Conservation (phyloP, 2,888 invertebrate species). For the Cabera pusaria region DNA sequence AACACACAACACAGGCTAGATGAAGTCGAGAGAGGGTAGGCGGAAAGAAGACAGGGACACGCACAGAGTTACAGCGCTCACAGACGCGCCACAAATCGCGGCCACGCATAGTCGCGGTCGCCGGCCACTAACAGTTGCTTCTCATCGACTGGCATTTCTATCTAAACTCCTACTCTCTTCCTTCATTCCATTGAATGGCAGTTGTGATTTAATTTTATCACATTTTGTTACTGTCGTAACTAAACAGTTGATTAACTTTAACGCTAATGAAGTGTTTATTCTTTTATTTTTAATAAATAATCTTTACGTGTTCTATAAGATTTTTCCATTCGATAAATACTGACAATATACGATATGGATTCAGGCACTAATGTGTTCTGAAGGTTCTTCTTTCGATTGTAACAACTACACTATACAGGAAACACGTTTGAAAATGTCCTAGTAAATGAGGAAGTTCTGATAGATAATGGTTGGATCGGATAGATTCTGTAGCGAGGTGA, state of each 20-base stretch:
- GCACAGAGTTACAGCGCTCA: background rate
- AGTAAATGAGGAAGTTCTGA: too few species aligned
- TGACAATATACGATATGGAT: too few species aligned
- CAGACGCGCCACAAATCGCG: background rate
- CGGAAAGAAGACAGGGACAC: background rate
- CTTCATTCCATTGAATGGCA: constrained; percentile 59
- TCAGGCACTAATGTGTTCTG: too few species aligned
- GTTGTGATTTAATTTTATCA: constrained; percentile 61
- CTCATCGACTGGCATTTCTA: constrained; percentile 65
- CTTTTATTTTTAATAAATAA: constrained; percentile 34
- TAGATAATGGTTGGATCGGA: too few species aligned
- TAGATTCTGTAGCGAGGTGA: too few species aligned
- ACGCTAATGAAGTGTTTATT: constrained; percentile 50
- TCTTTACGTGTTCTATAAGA: constrained; percentile 1
- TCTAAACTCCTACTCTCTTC: constrained; percentile 61
- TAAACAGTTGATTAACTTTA: constrained; percentile 75
- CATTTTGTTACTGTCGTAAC: constrained; percentile 73
- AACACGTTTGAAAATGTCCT: too few species aligned
- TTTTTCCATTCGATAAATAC: background rate
- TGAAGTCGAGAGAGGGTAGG: constrained; percentile 14
- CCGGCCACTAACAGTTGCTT: constrained; percentile 52
- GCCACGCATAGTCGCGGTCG: constrained; percentile 8
- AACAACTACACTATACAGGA: too few species aligned
- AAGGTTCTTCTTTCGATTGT: too few species aligned
- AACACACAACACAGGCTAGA: constrained; percentile 48